phyloP scores from a whole-genome alignment of 2,797 vertebrate genomes.

The Sebastiscus tertius region DNA sequence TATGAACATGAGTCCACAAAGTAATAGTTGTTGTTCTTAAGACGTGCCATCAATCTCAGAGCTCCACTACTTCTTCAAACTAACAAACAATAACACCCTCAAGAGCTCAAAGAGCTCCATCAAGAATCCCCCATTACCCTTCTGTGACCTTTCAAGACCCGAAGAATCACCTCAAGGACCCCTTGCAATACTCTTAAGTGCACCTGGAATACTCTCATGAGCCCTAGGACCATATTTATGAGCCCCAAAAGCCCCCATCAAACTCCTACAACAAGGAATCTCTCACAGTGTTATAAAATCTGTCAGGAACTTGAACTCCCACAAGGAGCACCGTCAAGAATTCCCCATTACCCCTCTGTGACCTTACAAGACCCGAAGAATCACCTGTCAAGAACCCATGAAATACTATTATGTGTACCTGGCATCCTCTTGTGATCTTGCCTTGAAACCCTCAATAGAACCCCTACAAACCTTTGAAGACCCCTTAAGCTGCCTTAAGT shows the following conservation, averaged over 20 bases:
- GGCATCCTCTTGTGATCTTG: too few species aligned
- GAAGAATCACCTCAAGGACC: neutral
- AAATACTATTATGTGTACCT: too few species aligned
- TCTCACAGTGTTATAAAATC: neutral
- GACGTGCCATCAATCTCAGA: neutral
- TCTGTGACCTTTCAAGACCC: neutral
- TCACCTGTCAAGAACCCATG: too few species aligned
- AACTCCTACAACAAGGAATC: neutral
- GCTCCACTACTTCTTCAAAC: neutral
- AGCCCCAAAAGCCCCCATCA: neutral
- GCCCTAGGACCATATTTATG: neutral
- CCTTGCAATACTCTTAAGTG: neutral
- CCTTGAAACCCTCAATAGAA: neutral
- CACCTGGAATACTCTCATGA: neutral
- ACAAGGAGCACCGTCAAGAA: too few species aligned
- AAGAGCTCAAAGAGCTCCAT: neutral
- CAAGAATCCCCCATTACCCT: neutral
- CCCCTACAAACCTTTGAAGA: too few species aligned
- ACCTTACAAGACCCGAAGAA: neutral
- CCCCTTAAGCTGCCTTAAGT: too few species aligned
- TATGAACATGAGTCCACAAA: neutral
- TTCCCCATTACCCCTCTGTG: too few species aligned
- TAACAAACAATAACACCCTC: rapidly evolving
- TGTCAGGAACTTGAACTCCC: neutral
- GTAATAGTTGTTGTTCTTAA: neutral